Percentiles rank a stretch among this genome's conserved stretches.
phyloP scores from a whole-genome alignment of 2,797 vertebrate species.

The Enteromius paludinosus region DNA sequence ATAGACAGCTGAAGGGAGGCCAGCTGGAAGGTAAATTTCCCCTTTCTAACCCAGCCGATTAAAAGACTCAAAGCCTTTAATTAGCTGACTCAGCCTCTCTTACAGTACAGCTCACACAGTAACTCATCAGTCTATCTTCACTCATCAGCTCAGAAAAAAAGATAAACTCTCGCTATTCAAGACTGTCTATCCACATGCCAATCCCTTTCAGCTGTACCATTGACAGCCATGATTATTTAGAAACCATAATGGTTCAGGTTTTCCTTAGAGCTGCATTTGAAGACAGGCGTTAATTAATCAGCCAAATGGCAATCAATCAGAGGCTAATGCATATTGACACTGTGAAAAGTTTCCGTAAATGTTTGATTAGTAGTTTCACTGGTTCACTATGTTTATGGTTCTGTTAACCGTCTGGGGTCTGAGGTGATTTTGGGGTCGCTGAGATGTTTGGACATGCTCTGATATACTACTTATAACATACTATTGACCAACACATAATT shows the following conservation, averaged over 20 bases:
- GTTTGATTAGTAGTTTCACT: conserved; percentile 77
- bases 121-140: conserved; percentile 33
- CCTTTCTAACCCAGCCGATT: conserved; percentile 53
- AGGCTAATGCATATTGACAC: conserved; percentile 78
- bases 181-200: not conserved
- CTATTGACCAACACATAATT: too few species aligned
- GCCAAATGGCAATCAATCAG: conserved; percentile 79
- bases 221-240: conserved; percentile 27
- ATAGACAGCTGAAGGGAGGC: not conserved
- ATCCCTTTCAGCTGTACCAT: not conserved
- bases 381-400: conserved; percentile 70
- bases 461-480: too few species aligned
- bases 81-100: conserved; percentile 50
- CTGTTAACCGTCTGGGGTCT: too few species aligned
- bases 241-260: conserved; percentile 61
- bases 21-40: conserved; percentile 45
- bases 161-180: conserved; percentile 13
- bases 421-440: too few species aligned
- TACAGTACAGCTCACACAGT: conserved; percentile 27
- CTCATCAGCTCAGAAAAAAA: conserved; percentile 3
- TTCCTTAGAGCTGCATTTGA: conserved; percentile 71
- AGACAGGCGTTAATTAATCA: conserved; percentile 78
- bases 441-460: too few species aligned
- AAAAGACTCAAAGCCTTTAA: conserved; percentile 48
- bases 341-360: conserved; percentile 74